Percentiles rank a stretch among this genome's conserved stretches.
These are phyloP conservation scores for Helostoma temminkii DNA, from an alignment of 2,797 vertebrate genomes.

Conservation along the genomic window DNA sequence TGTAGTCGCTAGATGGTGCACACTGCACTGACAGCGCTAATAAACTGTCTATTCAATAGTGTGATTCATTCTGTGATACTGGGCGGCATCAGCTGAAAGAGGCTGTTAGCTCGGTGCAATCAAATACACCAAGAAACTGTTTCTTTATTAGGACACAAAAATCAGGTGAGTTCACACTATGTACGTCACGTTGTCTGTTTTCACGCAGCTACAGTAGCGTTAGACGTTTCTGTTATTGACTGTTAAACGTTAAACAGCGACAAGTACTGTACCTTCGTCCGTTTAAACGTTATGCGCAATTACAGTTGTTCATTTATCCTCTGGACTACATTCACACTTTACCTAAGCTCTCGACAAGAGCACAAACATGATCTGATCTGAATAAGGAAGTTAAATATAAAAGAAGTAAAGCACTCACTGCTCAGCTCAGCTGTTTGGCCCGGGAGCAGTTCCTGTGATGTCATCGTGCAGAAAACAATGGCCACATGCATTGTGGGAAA, in stretches of 20 bases:
- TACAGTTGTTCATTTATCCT: not conserved
- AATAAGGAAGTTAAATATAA: not conserved
- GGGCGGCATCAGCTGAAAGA: slow-evolving; percentile 26
- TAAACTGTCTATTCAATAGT: slow-evolving; percentile 16
- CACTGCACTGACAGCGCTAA: not conserved
- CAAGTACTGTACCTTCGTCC: not conserved
- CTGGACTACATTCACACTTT: not conserved
- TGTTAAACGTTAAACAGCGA: no score
- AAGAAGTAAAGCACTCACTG: slow-evolving; percentile 38
- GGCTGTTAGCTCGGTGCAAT: not conserved
- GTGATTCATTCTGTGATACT: slow-evolving; percentile 33
- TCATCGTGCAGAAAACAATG: slow-evolving; percentile 35
- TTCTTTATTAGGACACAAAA: slow-evolving; percentile 3
- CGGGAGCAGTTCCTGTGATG: slow-evolving; percentile 44
- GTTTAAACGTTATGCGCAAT: not conserved
- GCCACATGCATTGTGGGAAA: slow-evolving; percentile 69
- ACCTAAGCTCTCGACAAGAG: not conserved
- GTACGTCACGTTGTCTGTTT: not conserved
- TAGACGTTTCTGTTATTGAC: not conserved
- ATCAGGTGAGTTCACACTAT: slow-evolving; percentile 41
- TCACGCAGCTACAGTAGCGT: not conserved
- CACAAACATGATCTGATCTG: not conserved
- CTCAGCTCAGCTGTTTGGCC: slow-evolving; percentile 5
- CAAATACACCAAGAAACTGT: not conserved
- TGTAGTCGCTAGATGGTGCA: slow-evolving; percentile 64